These are phyloP conservation scores for Hassar affinis DNA, from an alignment of 2,113 vertebrate species.

Conservation along the genomic window DNA sequence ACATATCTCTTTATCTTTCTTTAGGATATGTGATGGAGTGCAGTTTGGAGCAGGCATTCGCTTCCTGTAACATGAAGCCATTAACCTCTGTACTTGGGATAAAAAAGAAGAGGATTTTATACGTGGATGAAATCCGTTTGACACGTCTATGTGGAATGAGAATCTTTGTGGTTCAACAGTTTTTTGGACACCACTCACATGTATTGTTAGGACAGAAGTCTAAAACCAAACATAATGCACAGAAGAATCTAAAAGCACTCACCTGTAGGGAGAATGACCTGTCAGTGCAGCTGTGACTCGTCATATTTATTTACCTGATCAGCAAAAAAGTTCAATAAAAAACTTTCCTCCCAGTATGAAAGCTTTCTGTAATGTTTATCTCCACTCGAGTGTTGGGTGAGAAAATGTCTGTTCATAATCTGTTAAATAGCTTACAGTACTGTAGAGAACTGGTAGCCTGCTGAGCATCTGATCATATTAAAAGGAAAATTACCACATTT, in stretches of 20 bases:
- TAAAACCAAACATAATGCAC: slow-evolving; percentile 4
- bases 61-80: slow-evolving; percentile 78
- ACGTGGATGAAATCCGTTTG: slow-evolving; percentile 14
- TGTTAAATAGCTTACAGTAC: background rate
- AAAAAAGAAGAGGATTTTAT: slow-evolving; percentile 27
- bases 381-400: background rate
- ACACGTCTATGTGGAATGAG: slow-evolving; percentile 20
- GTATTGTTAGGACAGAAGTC: background rate
- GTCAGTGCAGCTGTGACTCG: slow-evolving; percentile 36
- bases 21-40: slow-evolving; percentile 91
- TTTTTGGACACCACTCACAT: slow-evolving; percentile 6
- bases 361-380: slow-evolving; percentile 1
- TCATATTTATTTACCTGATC: slow-evolving; percentile 50
- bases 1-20: slow-evolving; percentile 13
- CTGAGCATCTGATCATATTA: background rate
- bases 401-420: background rate
- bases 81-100: background rate
- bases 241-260: background rate
- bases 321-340: slow-evolving; percentile 6
- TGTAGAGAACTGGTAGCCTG: background rate
- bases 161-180: slow-evolving; percentile 6
- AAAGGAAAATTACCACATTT: background rate
- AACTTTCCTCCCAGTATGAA: background rate
- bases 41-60: slow-evolving; percentile 97
- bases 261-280: background rate